Conservation (phyloP, 1,140 invertebrate species). For the Drosophila setifemur region DNA sequence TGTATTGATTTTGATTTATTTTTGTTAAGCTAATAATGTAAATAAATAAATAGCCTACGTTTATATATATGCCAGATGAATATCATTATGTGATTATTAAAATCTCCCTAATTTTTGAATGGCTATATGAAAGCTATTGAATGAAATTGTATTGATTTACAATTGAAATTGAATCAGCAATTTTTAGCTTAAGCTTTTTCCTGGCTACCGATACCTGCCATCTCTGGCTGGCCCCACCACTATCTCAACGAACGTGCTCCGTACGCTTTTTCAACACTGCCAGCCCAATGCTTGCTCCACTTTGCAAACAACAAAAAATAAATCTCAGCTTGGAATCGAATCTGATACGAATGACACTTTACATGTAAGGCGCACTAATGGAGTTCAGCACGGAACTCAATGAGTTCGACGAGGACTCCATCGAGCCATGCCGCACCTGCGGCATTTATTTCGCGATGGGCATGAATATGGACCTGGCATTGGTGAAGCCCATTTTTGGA, state of each 20-base stretch:
- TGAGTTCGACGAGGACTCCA: conserved; percentile 21
- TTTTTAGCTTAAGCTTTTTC: neutral
- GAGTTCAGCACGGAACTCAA: conserved; percentile 19
- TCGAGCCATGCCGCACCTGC: conserved; percentile 70
- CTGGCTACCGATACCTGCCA: neutral
- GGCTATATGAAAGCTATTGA: too few species aligned
- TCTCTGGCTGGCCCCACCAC: neutral
- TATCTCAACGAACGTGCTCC: neutral
- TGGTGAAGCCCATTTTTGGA: conserved; percentile 49
- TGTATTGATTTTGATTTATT: too few species aligned
- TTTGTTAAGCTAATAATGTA: too few species aligned
- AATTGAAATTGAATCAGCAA: too few species aligned
- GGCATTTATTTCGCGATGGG: conserved; percentile 58
- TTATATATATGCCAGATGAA: too few species aligned
- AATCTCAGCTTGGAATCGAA: neutral
- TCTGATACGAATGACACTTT: neutral
- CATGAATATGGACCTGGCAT: neutral
- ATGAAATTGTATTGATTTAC: too few species aligned
- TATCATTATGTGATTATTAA: too few species aligned
- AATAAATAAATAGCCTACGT: too few species aligned
- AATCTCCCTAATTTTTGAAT: too few species aligned
- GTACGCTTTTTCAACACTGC: neutral
- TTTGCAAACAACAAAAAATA: neutral
- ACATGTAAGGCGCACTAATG: conserved; percentile 1
- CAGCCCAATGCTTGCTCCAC: neutral